Conservation (phyloP, 2,797 vertebrate genomes). For the Gadopsis marmoratus region DNA sequence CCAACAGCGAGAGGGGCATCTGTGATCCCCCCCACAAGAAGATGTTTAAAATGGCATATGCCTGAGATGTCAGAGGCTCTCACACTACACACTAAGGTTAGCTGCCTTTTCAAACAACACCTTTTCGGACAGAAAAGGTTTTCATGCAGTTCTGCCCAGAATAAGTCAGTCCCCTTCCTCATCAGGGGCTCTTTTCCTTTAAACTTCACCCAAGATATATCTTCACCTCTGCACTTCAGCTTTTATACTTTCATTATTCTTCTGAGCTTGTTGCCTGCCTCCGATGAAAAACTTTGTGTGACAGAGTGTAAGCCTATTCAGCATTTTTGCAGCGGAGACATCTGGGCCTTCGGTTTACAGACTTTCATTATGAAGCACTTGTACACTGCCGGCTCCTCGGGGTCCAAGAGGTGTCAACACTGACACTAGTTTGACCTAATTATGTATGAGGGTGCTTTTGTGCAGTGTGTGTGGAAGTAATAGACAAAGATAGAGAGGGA, state of each 20-base stretch:
- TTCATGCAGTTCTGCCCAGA: slow-evolving; percentile 19
- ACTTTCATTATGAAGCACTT: slow-evolving; percentile 42
- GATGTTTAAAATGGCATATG: slow-evolving; percentile 36
- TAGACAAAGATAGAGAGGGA: neutral
- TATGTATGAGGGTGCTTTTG: slow-evolving; percentile 1
- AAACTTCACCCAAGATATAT: slow-evolving; percentile 32
- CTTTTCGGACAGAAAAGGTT: slow-evolving; percentile 6
- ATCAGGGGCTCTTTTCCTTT: slow-evolving; percentile 11
- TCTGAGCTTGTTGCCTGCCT: slow-evolving; percentile 15
- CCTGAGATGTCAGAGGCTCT: slow-evolving; percentile 43
- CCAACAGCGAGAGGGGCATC: slow-evolving; percentile 28
- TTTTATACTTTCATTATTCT: slow-evolving; percentile 37
- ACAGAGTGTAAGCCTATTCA: slow-evolving; percentile 27
- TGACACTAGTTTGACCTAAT: slow-evolving; percentile 43
- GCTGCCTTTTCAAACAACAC: slow-evolving; percentile 11
- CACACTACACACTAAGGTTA: slow-evolving; percentile 9
- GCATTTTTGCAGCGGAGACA: slow-evolving; percentile 15
- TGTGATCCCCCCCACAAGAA: neutral
- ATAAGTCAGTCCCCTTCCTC: slow-evolving; percentile 8
- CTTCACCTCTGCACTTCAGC: slow-evolving; percentile 26
- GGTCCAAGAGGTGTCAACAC: slow-evolving; percentile 15
- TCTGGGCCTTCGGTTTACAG: slow-evolving; percentile 18
- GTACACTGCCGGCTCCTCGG: slow-evolving; percentile 20
- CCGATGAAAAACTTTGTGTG: neutral
- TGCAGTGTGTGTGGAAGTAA: neutral